Evolutionary conservation across 2,797 vertebrate species (phyloP).

Genomic region (Gymnothorax javanicus): DNA sequence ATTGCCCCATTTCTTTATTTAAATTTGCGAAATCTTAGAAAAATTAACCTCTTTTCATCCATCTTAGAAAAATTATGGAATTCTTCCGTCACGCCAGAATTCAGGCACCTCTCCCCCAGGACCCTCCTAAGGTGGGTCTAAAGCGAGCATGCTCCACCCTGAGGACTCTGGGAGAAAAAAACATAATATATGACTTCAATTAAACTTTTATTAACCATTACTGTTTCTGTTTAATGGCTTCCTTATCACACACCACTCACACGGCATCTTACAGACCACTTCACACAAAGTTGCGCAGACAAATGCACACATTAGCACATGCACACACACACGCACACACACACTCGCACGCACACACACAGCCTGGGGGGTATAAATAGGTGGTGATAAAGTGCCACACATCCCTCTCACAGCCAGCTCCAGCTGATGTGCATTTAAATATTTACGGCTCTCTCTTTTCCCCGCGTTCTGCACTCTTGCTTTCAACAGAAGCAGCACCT

Average conservation of each 20-base stretch:
- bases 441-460: background rate
- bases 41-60: background rate
- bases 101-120: background rate
- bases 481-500: background rate
- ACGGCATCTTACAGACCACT: no score
- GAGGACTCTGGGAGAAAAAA: constrained; percentile 29
- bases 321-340: no score
- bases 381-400: background rate
- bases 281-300: no score
- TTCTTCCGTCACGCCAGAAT: background rate
- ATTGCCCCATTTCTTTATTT: no score
- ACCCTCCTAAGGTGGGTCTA: background rate
- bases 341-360: no score
- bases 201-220: constrained; percentile 67
- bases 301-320: no score
- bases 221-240: constrained; percentile 62
- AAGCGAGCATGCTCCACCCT: background rate
- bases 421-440: background rate
- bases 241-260: constrained; percentile 55
- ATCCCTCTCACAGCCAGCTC: background rate
- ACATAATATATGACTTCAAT: constrained; percentile 73
- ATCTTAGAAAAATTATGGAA: no score
- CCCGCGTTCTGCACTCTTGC: background rate
- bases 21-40: no score
- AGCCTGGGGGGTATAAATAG: background rate